Base-by-base conservation (phyloP, 2,888 invertebrate species). In the Autographa pulchrina region DNA sequence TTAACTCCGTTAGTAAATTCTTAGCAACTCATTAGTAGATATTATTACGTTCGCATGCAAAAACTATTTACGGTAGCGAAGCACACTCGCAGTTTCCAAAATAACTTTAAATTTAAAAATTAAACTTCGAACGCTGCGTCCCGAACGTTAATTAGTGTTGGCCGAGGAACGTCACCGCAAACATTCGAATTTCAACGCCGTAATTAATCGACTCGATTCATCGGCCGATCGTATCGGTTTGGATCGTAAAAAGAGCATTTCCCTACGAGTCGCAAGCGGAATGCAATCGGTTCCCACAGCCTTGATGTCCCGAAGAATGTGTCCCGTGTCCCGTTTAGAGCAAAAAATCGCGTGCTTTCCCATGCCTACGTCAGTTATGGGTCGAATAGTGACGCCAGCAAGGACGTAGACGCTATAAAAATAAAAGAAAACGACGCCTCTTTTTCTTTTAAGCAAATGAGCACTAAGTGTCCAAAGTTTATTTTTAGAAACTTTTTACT, bases 221-320 rank as follows among this genome's bases (percentile, higher is more conserved):
- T 93, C 89, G 87, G 85, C 81, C 88, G 94, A 94, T 94, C 86
- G 90, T 93, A 94, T 94, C 93, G 90, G 89, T 83, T 88, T 74
- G 90, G 87, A 90, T 90, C 89, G 90, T 91, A 91, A 91, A 91
- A 91, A 89, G 87, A 90, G 89, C 90, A 93, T 94, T 94, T 94
- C 93, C 93, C 93, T 93, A 88, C 85, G 83, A 84, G 83, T 83
- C 82, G 77, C 80, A 85, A 78, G 73, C 72, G 92, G 94, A 94
- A 95, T 95, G 92, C 91, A 87, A 94, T 94, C 92, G 93, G 94
- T 95, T 95, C 95, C 94, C 95, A 96, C 92, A 94, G 89, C 92
- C 93, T 93, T 93, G 94, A 89, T 85, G 89, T 86, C 85, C 83
- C 83, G 82, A 91, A 90, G 92, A 92, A 91, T 93, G 89, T 91